Percentiles rank a stretch among this genome's conserved stretches.
phyloP scores from a whole-genome alignment of 2,888 invertebrate genomes.

The Cyrtodaria siliqua region DNA sequence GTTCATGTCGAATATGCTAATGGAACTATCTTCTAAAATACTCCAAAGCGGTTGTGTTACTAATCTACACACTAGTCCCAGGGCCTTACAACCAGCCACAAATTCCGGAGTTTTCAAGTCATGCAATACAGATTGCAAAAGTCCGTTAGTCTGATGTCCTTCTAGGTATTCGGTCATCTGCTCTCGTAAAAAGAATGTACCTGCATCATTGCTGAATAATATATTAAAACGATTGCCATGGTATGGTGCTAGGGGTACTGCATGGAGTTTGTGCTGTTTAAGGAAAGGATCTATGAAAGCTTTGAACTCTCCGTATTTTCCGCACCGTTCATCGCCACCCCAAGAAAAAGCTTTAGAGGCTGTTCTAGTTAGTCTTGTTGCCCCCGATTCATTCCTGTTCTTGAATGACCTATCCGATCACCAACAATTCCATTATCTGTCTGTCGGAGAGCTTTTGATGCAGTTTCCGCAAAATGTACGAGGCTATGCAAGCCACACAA shows the following conservation, averaged over 20 bases:
- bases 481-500: conserved; percentile 1
- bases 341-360: conserved; percentile 35
- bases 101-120: conserved; percentile 55
- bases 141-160: conserved; percentile 38
- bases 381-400: conserved; percentile 27
- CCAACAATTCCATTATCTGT: background rate
- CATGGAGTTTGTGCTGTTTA: conserved; percentile 19
- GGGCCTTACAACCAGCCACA: conserved; percentile 57
- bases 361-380: conserved; percentile 21
- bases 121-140: conserved; percentile 49
- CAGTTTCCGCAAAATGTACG: background rate
- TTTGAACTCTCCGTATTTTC: conserved; percentile 37
- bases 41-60: conserved; percentile 31
- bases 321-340: conserved; percentile 38
- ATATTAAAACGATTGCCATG: conserved; percentile 63
- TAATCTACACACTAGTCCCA: conserved; percentile 54
- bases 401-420: background rate
- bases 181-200: conserved; percentile 11
- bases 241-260: conserved; percentile 40
- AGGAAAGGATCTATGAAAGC: conserved; percentile 31
- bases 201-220: conserved; percentile 39
- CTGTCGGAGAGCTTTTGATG: background rate
- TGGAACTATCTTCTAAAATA: background rate
- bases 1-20: conserved; percentile 5
- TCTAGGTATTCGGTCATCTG: conserved; percentile 32